Percentiles rank a stretch among this genome's conserved stretches.
Evolutionary conservation across 2,113 vertebrate genomes (phyloP).

Genomic region (Gambusia affinis): DNA sequence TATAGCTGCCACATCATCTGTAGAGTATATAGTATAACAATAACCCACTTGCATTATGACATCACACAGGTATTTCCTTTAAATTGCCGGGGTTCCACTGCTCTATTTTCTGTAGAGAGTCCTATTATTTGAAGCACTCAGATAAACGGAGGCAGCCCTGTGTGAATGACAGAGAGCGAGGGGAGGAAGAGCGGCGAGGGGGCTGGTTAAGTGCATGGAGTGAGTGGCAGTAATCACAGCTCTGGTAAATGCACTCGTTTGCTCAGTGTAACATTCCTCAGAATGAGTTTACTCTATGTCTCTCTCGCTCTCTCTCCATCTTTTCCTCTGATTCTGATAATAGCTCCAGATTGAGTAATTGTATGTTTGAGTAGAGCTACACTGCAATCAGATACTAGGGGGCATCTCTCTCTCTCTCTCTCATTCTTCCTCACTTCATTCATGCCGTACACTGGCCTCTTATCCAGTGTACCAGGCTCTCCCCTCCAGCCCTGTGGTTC

Average conservation of each 20-base stretch:
- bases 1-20: background rate
- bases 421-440: conserved; percentile 61
- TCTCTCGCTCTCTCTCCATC: conserved; percentile 42
- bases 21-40: conserved; percentile 17
- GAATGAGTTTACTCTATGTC: conserved; percentile 55
- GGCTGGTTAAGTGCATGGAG: conserved; percentile 78
- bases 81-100: conserved; percentile 59
- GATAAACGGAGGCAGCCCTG: conserved; percentile 56
- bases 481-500: conserved; percentile 50
- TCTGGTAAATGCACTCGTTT: conserved; percentile 78
- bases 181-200: conserved; percentile 56
- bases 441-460: conserved; percentile 59
- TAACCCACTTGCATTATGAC: conserved; percentile 32
- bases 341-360: conserved; percentile 83
- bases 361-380: conserved; percentile 79
- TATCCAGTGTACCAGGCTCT: conserved; percentile 40
- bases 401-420: conserved; percentile 42
- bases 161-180: conserved; percentile 69
- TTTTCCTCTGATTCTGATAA: conserved; percentile 74
- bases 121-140: conserved; percentile 71
- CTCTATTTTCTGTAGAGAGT: conserved; percentile 55
- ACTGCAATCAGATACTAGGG: conserved; percentile 78
- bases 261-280: conserved; percentile 64
- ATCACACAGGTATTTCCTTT: conserved; percentile 58
- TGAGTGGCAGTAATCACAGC: conserved; percentile 78